These are phyloP conservation scores for Alectura lathami DNA, from an alignment of 2,113 vertebrate genomes.

Conservation along the genomic window DNA sequence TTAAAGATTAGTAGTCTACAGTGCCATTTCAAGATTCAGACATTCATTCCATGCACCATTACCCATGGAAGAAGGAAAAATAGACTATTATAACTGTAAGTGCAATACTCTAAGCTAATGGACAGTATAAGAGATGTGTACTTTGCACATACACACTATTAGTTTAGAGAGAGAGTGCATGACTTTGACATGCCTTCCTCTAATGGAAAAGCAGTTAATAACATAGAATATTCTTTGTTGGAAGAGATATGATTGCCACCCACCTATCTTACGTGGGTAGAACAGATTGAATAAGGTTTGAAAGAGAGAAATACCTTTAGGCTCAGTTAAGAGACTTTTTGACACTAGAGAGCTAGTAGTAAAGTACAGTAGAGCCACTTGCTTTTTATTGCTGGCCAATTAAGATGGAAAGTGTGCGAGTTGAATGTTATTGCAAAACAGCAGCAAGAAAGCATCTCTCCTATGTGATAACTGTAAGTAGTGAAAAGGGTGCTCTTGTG, in stretches of 20 bases:
- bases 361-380: conserved; percentile 45
- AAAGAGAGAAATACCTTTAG: conserved; percentile 39
- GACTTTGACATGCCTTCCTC: conserved; percentile 14
- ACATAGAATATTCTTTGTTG: background rate
- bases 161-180: background rate
- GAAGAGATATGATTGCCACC: background rate
- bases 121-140: conserved; percentile 45
- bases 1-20: conserved; percentile 51
- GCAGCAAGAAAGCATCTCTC: background rate
- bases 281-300: conserved; percentile 17
- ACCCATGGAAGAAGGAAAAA: conserved; percentile 56
- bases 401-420: conserved; percentile 45
- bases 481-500: background rate
- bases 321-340: conserved; percentile 40
- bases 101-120: conserved; percentile 52
- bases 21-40: conserved; percentile 64
- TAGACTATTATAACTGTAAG: conserved; percentile 53
- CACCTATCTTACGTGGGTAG: background rate
- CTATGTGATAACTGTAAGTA: background rate
- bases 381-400: conserved; percentile 65
- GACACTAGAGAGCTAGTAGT: conserved; percentile 29
- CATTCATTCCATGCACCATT: conserved; percentile 56
- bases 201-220: conserved; percentile 34
- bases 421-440: conserved; percentile 45
- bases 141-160: background rate